Base-by-base conservation (phyloP, 1,140 invertebrate genomes). In the Steinernema khuongi region DNA sequence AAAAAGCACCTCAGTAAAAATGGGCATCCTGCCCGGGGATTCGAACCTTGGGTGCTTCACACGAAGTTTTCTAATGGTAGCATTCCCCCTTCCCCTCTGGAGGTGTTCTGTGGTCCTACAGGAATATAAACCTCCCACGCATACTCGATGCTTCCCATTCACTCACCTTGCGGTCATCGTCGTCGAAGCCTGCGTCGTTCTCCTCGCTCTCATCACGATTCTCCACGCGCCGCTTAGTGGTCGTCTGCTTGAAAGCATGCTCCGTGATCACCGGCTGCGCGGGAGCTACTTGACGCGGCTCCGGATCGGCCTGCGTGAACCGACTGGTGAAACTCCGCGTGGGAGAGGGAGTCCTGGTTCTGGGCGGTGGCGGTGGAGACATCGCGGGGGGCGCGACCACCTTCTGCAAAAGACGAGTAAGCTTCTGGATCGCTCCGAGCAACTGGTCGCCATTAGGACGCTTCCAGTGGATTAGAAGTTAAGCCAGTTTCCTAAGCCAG, bases 161-260 rank as follows among this genome's bases (percentile, higher is more conserved):
- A 66, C 75, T 26, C 31, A 66, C 71, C 43, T 36, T 75, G 18
- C 50, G 14, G 30, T 75, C n/a, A 32, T 67, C 72, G 22, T 72
- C 76, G n/a, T 77, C 74, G 67, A 77, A 77, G 22, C 73, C 66
- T 26, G 67, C 76, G 68, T 29, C 75, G 68, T 72, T 76, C 36
- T 32, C 70, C 28, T 77, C 80, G 41, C 68, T 73, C 73, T 81
- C 81, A 26, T 82, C 82, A 7, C 75, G 67, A 66, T 80, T 79
- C 70, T 84, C 84, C n/a, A 84, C 74, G 31, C 80, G 30, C 70
- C 84, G 71, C 73, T 84, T 85, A 1, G 83, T 84, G 11, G 83
- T 84, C 17, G 80, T 85, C 71, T 84, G 83, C 60, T 83, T 81
- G 78, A 85, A 84, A 44, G 82, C 82, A 68, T 85, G 84, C 69